Evolutionary conservation across 2,797 vertebrate species (phyloP), one percentile per base, ranked within the genome.

Genomic region (Fistularia tabacaria): DNA sequence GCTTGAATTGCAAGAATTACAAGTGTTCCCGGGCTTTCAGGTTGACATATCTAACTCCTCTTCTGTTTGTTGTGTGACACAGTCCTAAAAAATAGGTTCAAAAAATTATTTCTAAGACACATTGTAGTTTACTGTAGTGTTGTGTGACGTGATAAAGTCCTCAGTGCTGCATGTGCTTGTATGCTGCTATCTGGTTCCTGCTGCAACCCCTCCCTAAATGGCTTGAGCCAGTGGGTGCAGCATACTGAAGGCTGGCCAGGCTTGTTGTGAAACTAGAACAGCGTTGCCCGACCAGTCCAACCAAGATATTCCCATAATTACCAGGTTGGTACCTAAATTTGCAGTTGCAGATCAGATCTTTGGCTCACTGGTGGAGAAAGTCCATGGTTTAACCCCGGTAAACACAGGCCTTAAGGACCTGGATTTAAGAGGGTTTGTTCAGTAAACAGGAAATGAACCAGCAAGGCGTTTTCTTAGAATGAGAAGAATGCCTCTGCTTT

Each of bases 371-470:
- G 78, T 74, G 69, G 82, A 84, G 86, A 86, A 84, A 87, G 87
- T 86, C 82, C 82, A 88, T 85, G 89, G 85, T 82, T 88, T 75
- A 74, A 76, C 73, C 75, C 66, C 77, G 70, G 88, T 90, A 89
- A 91, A 91, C 86, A 91, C 84, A 85, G 85, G 71, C 80, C 77
- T 87, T 82, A 82, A 82, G 71, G 81, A 82, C 85, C 83, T 80
- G 80, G 84, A 83, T 85, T 85, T 67, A 71, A 84, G 79, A 67
- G 80, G 87, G 73, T 71, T 75, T 41, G 46, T 68, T 86, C 77
- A 76, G 87, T 91, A 93, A 93, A 93, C 90, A 93, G 92, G 93
- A 94, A 93, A 89, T 90, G 86, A 89, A 85, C 79, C 82, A 81
- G 79, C 85, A 87, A 89, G 92, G 86, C 85, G 83, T 80, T 90